These are phyloP conservation scores for Ailuropoda melanoleuca DNA, from an alignment of 2,113 vertebrate species.

Conservation along the genomic window DNA sequence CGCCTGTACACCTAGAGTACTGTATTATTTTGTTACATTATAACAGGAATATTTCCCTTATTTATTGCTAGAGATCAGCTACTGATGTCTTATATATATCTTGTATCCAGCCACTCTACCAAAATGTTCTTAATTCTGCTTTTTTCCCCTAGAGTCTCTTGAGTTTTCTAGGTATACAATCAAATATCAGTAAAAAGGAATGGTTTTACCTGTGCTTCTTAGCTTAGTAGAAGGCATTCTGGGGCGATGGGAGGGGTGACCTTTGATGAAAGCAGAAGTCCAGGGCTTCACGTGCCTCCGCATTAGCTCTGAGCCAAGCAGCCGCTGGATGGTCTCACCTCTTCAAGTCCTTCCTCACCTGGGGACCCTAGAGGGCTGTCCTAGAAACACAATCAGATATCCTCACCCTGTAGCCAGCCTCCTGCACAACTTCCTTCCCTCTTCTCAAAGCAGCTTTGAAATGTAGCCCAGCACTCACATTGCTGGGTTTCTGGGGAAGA, in stretches of 20 bases:
- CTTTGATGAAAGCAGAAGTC: not conserved
- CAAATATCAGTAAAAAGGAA: not conserved
- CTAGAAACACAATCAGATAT: not conserved
- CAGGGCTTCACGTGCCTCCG: not conserved
- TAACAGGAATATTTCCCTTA: not conserved
- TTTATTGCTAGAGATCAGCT: not conserved
- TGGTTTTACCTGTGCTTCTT: not conserved
- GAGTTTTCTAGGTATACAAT: not conserved
- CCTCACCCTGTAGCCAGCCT: not conserved
- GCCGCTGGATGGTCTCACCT: not conserved
- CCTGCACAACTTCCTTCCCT: not conserved
- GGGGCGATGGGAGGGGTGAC: not conserved
- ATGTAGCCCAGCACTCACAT: rapidly evolving
- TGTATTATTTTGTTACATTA: not conserved
- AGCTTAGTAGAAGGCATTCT: not conserved
- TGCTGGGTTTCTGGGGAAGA: not conserved
- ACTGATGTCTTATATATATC: not conserved
- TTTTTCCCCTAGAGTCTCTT: not conserved
- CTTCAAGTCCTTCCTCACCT: not conserved
- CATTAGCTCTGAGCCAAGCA: not conserved
- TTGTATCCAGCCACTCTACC: not conserved
- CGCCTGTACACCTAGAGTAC: not conserved
- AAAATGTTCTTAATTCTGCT: not conserved
- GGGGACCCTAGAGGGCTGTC: not conserved
- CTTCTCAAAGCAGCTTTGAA: not conserved